A percentile compares a stretch with the other conserved stretches of the same genome.
phyloP scores from a whole-genome alignment of 2,113 vertebrate genomes.

The Boleophthalmus pectinirostris region DNA sequence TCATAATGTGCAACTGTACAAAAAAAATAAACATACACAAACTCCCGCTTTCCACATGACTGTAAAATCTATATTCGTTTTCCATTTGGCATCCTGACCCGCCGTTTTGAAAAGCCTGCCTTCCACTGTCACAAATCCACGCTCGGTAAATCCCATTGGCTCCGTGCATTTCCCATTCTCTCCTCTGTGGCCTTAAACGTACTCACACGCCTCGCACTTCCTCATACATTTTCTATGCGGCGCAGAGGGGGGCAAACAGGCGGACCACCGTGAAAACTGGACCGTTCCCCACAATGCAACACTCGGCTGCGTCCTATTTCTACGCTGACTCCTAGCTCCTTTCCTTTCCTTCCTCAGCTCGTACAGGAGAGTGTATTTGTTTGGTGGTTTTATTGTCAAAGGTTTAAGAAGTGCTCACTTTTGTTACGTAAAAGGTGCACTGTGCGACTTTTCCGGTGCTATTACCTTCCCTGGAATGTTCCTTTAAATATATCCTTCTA shows the following conservation, averaged over 20 bases:
- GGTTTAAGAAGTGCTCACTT: no score
- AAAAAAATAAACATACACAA: no score
- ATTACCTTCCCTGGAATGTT: no score
- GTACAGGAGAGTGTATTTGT: constrained; percentile 21
- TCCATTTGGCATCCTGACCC: neutral
- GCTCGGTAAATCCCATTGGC: neutral
- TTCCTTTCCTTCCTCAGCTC: constrained; percentile 10
- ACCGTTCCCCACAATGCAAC: neutral
- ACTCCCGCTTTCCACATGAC: neutral
- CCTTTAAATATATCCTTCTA: no score
- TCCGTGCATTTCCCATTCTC: constrained; percentile 8
- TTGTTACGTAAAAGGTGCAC: no score
- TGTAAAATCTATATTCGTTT: neutral
- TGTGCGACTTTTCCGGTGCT: no score
- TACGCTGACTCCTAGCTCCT: neutral
- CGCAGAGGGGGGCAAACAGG: neutral
- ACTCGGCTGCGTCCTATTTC: constrained; percentile 3
- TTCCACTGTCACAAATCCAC: neutral
- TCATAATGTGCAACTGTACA: no score
- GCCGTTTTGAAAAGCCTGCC: neutral
- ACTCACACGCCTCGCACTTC: neutral
- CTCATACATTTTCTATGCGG: constrained; percentile 5
- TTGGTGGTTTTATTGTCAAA: no score
- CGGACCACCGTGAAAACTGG: neutral
- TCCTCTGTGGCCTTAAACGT: neutral